Conservation (phyloP, 2,113 vertebrate genomes). For the Puma concolor region DNA sequence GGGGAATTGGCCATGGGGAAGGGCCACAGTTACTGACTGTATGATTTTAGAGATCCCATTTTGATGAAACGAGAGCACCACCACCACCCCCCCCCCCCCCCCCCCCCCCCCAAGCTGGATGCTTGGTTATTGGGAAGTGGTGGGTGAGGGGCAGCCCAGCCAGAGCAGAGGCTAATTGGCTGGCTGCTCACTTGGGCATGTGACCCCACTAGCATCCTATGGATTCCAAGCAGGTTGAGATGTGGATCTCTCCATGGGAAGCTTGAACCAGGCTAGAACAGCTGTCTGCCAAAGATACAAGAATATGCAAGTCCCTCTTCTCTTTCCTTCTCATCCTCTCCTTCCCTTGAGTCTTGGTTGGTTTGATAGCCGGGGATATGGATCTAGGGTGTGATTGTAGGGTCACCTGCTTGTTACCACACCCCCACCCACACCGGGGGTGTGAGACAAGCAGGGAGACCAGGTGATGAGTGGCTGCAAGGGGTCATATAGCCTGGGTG, state of each 20-base stretch:
- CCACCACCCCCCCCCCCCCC: background rate
- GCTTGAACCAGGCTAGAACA: slow-evolving; percentile 76
- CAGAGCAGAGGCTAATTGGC: background rate
- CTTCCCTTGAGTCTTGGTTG: slow-evolving; percentile 65
- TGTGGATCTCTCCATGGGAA: slow-evolving; percentile 18
- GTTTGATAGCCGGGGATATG: slow-evolving; percentile 37
- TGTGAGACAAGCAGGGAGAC: slow-evolving; percentile 36
- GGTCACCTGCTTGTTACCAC: slow-evolving; percentile 8
- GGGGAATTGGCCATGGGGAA: background rate
- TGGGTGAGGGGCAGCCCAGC: background rate
- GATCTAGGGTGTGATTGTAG: slow-evolving; percentile 4
- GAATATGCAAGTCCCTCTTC: slow-evolving; percentile 82
- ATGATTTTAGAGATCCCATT: slow-evolving; percentile 44
- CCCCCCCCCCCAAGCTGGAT: background rate
- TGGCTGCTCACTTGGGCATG: background rate
- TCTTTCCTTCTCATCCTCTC: background rate
- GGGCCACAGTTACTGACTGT: background rate
- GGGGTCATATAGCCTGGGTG: slow-evolving; percentile 63
- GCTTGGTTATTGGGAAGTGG: background rate
- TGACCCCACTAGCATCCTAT: background rate
- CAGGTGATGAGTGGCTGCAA: slow-evolving; percentile 40
- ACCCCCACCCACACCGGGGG: background rate
- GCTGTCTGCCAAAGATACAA: slow-evolving; percentile 86
- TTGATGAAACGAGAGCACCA: background rate
- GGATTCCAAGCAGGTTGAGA: background rate